phyloP scores from a whole-genome alignment of 2,888 invertebrate species.

The Eupithecia tripunctaria region DNA sequence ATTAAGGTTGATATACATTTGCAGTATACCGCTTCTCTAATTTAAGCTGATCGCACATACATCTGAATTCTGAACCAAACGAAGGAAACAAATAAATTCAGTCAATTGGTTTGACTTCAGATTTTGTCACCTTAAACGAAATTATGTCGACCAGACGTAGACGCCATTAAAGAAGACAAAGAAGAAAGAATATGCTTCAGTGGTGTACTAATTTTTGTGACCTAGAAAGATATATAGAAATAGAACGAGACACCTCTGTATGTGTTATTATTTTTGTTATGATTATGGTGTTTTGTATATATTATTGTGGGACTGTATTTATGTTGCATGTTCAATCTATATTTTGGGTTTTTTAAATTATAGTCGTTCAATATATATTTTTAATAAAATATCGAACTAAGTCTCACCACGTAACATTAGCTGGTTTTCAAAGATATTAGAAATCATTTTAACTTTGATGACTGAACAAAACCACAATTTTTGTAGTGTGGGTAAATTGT shows the following conservation, averaged over 20 bases:
- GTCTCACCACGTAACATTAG: background rate
- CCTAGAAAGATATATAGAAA: background rate
- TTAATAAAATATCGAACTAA: background rate
- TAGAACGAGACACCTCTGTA: too few species aligned
- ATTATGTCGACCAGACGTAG: too few species aligned
- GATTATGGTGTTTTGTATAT: too few species aligned
- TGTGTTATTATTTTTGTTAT: too few species aligned
- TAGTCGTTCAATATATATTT: too few species aligned
- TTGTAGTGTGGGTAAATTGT: background rate
- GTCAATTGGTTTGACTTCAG: background rate
- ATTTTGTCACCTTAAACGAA: background rate
- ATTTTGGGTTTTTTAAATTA: background rate
- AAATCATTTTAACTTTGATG: background rate
- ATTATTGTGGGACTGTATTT: background rate
- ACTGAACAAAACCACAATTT: background rate
- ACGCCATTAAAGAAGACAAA: too few species aligned
- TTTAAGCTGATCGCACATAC: background rate
- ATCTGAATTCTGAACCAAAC: background rate
- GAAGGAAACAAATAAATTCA: background rate
- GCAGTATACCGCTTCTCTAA: background rate
- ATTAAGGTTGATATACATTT: conserved; percentile 24
- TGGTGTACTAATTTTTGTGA: background rate
- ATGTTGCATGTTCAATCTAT: background rate
- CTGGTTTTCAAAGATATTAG: background rate
- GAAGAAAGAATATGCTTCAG: too few species aligned